Evolutionary conservation across 2,888 invertebrate species (phyloP).

Genomic region (Agrotis exclamationis): DNA sequence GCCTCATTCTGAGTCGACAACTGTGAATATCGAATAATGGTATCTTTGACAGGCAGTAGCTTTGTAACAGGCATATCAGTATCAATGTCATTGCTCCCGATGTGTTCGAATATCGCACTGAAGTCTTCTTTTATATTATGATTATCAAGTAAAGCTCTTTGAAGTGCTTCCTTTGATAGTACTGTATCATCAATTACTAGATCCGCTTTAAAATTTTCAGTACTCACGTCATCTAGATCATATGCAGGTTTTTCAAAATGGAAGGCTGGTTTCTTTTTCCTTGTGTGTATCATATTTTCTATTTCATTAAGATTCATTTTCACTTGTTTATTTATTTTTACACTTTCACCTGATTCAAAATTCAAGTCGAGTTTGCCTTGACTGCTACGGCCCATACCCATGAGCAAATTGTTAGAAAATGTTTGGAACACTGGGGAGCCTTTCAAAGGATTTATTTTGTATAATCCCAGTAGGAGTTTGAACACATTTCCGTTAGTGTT

Average conservation of each 20-base stretch:
- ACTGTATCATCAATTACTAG: conserved; percentile 44
- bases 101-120: conserved; percentile 51
- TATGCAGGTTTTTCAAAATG: conserved; percentile 57
- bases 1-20: conserved; percentile 5
- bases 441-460: conserved; percentile 82
- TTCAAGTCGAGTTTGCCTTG: conserved; percentile 64
- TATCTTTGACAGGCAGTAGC: conserved; percentile 50
- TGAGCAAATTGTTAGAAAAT: conserved; percentile 76
- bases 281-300: conserved; percentile 70
- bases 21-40: conserved; percentile 7
- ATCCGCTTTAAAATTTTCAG: conserved; percentile 67
- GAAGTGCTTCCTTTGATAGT: conserved; percentile 16
- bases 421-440: conserved; percentile 77
- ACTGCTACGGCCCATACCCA: conserved; percentile 45
- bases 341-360: conserved; percentile 78
- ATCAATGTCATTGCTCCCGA: conserved; percentile 60
- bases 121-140: conserved; percentile 34
- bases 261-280: conserved; percentile 21
- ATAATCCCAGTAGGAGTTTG: conserved; percentile 77
- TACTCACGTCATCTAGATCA: conserved; percentile 58
- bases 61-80: conserved; percentile 49
- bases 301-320: conserved; percentile 71
- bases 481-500: conserved; percentile 73
- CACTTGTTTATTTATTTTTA: conserved; percentile 63
- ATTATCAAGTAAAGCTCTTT: background rate